Conservation (phyloP, 2,888 invertebrate species). For the Eupelmus urozonus region DNA sequence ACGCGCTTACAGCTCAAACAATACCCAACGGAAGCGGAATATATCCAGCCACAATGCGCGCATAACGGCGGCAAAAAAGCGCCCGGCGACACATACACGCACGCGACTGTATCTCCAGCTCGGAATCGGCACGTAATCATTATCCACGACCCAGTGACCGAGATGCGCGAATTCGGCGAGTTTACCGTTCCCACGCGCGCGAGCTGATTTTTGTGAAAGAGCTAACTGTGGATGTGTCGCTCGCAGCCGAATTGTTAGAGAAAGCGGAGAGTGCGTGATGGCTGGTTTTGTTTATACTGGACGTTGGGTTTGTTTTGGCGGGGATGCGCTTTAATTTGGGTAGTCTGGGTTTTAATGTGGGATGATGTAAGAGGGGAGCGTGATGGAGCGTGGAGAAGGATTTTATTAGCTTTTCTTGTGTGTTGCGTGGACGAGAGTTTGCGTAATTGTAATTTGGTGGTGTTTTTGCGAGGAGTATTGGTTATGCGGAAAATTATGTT, state of each 20-base stretch:
- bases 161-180: conserved; percentile 51
- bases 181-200: conserved; percentile 62
- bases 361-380: conserved; percentile 28
- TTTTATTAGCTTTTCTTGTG: conserved; percentile 10
- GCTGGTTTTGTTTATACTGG: too few species aligned
- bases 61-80: not conserved
- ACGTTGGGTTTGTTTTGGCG: too few species aligned
- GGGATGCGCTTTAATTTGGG: too few species aligned
- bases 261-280: too few species aligned
- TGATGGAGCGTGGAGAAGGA: not conserved
- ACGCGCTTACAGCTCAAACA: not conserved
- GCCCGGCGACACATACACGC: not conserved
- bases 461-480: too few species aligned
- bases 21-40: not conserved
- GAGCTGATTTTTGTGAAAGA: too few species aligned
- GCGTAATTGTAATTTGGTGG: not conserved
- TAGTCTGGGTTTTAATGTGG: conserved; percentile 24
- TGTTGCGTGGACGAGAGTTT: not conserved
- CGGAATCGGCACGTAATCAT: conserved; percentile 66
- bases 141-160: conserved; percentile 71
- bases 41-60: not conserved
- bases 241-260: too few species aligned
- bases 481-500: too few species aligned
- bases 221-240: too few species aligned
- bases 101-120: not conserved